Evolutionary conservation across 2,113 vertebrate genomes (phyloP), one percentile per base, ranked within the genome.

Genomic region (Eptesicus fuscus): DNA sequence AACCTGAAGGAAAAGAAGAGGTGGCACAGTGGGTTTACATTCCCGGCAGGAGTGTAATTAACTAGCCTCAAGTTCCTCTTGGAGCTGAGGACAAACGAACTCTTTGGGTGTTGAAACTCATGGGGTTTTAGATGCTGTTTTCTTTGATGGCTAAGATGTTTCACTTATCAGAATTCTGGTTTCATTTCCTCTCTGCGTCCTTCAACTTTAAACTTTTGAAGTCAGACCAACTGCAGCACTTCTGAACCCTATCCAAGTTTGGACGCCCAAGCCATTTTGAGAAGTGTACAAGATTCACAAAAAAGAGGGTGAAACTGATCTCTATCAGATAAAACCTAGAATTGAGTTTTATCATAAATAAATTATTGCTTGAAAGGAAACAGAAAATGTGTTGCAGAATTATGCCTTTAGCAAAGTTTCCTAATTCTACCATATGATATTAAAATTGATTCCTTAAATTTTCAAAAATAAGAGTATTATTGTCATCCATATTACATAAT

Each of bases 321-420:
- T 76, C 76, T 61, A 71, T 56, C 65, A 70, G 49, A 74, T 77
- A 88, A 88, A 91, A 71, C n/a, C 14, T 23, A 42, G 13, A 4
- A 56, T 14, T 82, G 23, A 73, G 69, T 35, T 88, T 86, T 78
- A 79, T 37, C 85, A 93, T 37, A 90, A 88, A 70, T 59, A 80
- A 83, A 80, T 95, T 42, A 53, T 70, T 82, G 22, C 77, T 90
- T 83, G 53, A 84, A 94, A 87, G n/a, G 35, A 94, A 92, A 88
- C 23, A 76, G 49, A 77, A 90, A 84, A 84, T 87, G 23, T 92
- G n/a, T 90, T 87, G n/a, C 80, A 63, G 56, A 90, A 89, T 77
- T n/a, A 83, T 63, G 25, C 22, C 63, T 79, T 92, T 80, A 53
- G 59, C 25, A 63, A 94, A 80, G 42, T 71, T 65, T 63, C 32